A percentile compares a stretch with the other conserved stretches of the same genome.
phyloP scores from a whole-genome alignment of 1,140 invertebrate genomes.

The Thaumetopoea pityocampa region DNA sequence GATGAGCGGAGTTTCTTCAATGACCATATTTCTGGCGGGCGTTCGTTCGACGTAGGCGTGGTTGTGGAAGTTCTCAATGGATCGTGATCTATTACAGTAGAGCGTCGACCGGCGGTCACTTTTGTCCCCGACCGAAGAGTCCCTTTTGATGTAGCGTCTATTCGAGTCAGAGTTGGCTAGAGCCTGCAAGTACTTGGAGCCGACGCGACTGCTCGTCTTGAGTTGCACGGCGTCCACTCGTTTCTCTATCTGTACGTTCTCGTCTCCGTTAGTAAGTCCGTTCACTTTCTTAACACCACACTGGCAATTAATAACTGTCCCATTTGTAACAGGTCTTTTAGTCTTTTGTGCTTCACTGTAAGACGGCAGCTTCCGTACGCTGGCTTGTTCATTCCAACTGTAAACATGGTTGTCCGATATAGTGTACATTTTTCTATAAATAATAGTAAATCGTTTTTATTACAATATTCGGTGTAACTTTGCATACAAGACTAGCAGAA shows the following conservation, averaged over 20 bases:
- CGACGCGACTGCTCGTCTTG: slow-evolving; percentile 63
- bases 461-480: no score
- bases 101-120: slow-evolving; percentile 40
- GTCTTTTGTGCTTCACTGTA: slow-evolving; percentile 74
- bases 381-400: slow-evolving; percentile 74
- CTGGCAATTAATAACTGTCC: slow-evolving; percentile 58
- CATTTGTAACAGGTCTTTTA: slow-evolving; percentile 63
- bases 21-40: slow-evolving; percentile 37
- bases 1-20: slow-evolving; percentile 43
- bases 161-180: slow-evolving; percentile 44
- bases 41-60: slow-evolving; percentile 43
- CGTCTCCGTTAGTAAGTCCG: slow-evolving; percentile 41
- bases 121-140: slow-evolving; percentile 49
- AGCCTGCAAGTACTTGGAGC: slow-evolving; percentile 69
- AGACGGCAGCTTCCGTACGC: slow-evolving; percentile 66
- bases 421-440: no score
- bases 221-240: slow-evolving; percentile 38
- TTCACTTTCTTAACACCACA: slow-evolving; percentile 61
- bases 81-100: slow-evolving; percentile 57
- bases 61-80: slow-evolving; percentile 70
- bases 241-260: slow-evolving; percentile 36
- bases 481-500: no score
- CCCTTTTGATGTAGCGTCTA: slow-evolving; percentile 55
- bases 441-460: no score
- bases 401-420: no score